Conservation (phyloP, 2,113 vertebrate genomes). For the Rhombomys opimus region DNA sequence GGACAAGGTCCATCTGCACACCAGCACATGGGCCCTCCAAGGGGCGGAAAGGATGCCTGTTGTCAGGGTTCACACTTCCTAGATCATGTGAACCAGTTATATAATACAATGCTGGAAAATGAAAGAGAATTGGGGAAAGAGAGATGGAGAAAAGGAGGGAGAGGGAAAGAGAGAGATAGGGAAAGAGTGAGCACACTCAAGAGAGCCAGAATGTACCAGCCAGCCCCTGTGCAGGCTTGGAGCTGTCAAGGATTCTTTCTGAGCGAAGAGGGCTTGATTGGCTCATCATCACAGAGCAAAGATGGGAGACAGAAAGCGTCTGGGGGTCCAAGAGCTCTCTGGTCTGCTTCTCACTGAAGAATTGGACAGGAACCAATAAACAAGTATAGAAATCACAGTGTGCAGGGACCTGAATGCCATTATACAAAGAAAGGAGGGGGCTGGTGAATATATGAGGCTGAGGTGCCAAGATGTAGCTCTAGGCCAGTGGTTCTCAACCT, state of each 20-base stretch:
- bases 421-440: neutral
- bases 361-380: neutral
- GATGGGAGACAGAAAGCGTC: neutral
- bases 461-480: neutral
- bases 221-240: no score
- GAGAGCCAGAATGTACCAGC: neutral
- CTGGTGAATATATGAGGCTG: neutral
- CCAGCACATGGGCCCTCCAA: neutral
- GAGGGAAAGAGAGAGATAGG: neutral
- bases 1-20: neutral
- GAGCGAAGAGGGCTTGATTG: neutral
- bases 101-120: neutral
- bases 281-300: neutral
- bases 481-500: neutral
- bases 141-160: neutral
- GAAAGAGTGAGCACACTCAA: accelerated
- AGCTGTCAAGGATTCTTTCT: neutral
- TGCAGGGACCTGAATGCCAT: neutral
- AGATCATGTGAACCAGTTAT: neutral
- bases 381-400: neutral
- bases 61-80: neutral
- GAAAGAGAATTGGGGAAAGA: neutral
- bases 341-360: neutral
- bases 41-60: neutral
- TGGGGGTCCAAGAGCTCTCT: neutral